Evolutionary conservation across 2,888 invertebrate species (phyloP).

Genomic region (Phragmatobia fuliginosa): DNA sequence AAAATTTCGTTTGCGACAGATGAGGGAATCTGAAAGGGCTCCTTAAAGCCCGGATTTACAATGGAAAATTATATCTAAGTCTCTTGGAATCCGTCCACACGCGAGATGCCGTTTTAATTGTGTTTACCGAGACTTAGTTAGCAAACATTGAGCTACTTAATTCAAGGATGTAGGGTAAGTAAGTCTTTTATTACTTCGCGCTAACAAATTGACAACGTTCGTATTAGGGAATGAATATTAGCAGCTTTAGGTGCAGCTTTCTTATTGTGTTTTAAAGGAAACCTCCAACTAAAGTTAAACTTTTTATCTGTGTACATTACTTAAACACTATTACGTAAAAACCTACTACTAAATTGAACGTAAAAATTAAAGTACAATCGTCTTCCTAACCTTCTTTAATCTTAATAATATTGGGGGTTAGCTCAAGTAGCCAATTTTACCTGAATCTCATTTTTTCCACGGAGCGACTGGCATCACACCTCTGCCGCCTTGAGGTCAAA

Average conservation of each 20-base stretch:
- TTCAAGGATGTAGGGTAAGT: slow-evolving; percentile 58
- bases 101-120: slow-evolving; percentile 80
- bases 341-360: too few species aligned
- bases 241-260: slow-evolving; percentile 26
- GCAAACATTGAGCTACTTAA: slow-evolving; percentile 74
- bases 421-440: too few species aligned
- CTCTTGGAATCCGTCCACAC: slow-evolving; percentile 73
- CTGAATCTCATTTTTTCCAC: too few species aligned
- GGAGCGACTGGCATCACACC: too few species aligned
- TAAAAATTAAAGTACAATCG: too few species aligned
- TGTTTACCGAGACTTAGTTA: slow-evolving; percentile 77
- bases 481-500: too few species aligned
- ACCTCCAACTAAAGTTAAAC: not conserved
- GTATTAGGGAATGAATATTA: slow-evolving; percentile 37
- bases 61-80: slow-evolving; percentile 76
- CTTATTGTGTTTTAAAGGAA: slow-evolving; percentile 24
- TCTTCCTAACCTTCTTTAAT: too few species aligned
- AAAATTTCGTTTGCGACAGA: slow-evolving; percentile 65
- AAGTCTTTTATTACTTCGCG: slow-evolving; percentile 58
- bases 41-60: slow-evolving; percentile 73
- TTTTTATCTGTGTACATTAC: not conserved
- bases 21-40: slow-evolving; percentile 67
- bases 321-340: too few species aligned
- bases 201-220: slow-evolving; percentile 51
- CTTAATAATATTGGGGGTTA: too few species aligned